phyloP scores from a whole-genome alignment of 1,140 invertebrate species.

The Eurosta solidaginis region DNA sequence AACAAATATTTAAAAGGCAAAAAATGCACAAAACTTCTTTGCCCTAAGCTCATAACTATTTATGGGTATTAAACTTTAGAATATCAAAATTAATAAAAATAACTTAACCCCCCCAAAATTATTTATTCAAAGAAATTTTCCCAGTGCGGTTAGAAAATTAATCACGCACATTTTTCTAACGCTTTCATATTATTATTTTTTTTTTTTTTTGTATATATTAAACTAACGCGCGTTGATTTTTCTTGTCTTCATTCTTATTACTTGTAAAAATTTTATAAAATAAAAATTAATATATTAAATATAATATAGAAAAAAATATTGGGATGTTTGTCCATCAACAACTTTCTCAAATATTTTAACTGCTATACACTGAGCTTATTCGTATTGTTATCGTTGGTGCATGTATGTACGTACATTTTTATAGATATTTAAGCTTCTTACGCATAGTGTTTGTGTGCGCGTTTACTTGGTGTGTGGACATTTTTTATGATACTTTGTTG shows the following conservation, averaged over 20 bases:
- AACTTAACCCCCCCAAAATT: too few relatives aligned
- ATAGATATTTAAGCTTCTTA: too few relatives aligned
- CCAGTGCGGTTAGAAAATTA: too few relatives aligned
- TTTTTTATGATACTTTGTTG: constrained; percentile 6
- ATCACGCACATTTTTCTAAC: neutral
- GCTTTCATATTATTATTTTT: neutral
- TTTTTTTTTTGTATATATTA: too few relatives aligned
- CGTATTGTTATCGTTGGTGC: neutral
- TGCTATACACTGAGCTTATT: neutral
- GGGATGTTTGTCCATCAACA: neutral
- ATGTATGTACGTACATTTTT: neutral
- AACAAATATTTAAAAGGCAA: too few relatives aligned
- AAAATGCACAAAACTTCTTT: too few relatives aligned
- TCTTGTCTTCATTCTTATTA: constrained; percentile 6
- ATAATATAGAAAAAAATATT: neutral
- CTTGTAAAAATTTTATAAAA: constrained; percentile 16
- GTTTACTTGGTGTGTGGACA: too few relatives aligned
- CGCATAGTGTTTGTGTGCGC: too few relatives aligned
- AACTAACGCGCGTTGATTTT: neutral
- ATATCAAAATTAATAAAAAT: too few relatives aligned
- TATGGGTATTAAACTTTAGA: too few relatives aligned
- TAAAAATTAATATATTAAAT: constrained; percentile 4
- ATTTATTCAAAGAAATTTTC: too few relatives aligned
- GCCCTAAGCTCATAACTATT: too few relatives aligned
- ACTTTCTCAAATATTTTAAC: neutral